A percentile compares a stretch with the other conserved stretches of the same genome.
These are phyloP conservation scores for Spheniscus humboldti DNA, from an alignment of 2,797 vertebrate genomes.

Conservation along the genomic window DNA sequence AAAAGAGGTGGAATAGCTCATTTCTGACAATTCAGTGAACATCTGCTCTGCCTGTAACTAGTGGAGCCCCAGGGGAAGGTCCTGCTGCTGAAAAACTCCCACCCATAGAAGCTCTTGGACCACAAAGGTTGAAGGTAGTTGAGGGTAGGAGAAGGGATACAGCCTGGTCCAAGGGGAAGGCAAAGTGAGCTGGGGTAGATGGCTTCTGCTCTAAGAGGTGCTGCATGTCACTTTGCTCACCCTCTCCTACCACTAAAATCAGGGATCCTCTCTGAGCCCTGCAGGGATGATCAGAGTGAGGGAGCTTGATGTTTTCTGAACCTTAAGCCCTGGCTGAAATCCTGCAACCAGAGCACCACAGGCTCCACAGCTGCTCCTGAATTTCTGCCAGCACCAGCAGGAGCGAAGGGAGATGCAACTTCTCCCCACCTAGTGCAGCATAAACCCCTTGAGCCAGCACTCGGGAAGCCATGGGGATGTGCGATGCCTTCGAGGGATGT, in stretches of 20 bases:
- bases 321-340: neutral
- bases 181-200: neutral
- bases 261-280: neutral
- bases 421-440: neutral
- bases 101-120: neutral
- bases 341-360: neutral
- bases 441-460: accelerated
- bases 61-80: neutral
- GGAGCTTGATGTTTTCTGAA: neutral
- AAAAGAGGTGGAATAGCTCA: neutral
- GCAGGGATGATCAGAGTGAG: neutral
- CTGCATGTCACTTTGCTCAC: neutral
- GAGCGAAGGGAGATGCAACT: neutral
- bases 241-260: neutral
- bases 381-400: neutral
- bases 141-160: neutral
- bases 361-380: neutral
- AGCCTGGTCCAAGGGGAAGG: neutral
- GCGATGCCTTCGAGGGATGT: neutral
- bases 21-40: neutral
- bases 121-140: neutral
- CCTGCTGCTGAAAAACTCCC: neutral
- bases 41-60: neutral
- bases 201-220: neutral
- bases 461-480: neutral